Percentiles rank a stretch among this genome's conserved stretches.
Evolutionary conservation across 1,140 invertebrate genomes (phyloP).

Genomic region (Euwallacea fornicatus): DNA sequence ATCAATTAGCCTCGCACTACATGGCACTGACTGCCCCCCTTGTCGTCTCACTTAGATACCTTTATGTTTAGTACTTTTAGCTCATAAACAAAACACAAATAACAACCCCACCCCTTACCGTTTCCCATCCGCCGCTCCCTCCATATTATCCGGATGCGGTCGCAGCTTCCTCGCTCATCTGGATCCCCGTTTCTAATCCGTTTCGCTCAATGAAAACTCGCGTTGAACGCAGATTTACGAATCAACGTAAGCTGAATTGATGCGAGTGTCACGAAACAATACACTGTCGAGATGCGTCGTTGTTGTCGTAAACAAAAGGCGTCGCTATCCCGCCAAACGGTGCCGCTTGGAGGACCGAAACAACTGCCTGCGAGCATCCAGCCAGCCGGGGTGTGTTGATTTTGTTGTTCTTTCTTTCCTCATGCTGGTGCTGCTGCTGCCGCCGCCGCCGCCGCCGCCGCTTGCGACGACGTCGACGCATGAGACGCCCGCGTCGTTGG

Average conservation of each 20-base stretch:
- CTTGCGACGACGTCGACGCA: constrained; percentile 14
- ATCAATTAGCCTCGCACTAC: too few relatives aligned
- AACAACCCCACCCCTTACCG: constrained; percentile 9
- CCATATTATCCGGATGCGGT: background rate
- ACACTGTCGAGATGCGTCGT: background rate
- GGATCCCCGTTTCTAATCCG: background rate
- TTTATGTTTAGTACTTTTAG: too few relatives aligned
- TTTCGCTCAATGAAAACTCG: background rate
- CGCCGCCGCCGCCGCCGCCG: too few relatives aligned
- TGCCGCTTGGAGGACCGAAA: constrained; percentile 19
- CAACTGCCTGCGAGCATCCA: background rate
- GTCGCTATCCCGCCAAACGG: background rate
- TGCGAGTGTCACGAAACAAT: background rate
- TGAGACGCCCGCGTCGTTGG: background rate
- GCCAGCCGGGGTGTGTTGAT: constrained; percentile 25
- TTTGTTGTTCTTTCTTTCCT: constrained; percentile 29
- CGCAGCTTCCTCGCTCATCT: background rate
- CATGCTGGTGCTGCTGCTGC: constrained; percentile 24
- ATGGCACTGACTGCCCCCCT: too few relatives aligned
- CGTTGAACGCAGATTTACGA: too few relatives aligned
- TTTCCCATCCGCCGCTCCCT: constrained; percentile 11
- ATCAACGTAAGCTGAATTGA: background rate
- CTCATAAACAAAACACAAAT: background rate
- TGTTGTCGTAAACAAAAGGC: background rate
- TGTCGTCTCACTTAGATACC: too few relatives aligned